Percentiles rank a stretch among this genome's conserved stretches.
These are phyloP conservation scores for Wiebesia pumilae DNA, from an alignment of 1,140 invertebrate species.

Conservation along the genomic window DNA sequence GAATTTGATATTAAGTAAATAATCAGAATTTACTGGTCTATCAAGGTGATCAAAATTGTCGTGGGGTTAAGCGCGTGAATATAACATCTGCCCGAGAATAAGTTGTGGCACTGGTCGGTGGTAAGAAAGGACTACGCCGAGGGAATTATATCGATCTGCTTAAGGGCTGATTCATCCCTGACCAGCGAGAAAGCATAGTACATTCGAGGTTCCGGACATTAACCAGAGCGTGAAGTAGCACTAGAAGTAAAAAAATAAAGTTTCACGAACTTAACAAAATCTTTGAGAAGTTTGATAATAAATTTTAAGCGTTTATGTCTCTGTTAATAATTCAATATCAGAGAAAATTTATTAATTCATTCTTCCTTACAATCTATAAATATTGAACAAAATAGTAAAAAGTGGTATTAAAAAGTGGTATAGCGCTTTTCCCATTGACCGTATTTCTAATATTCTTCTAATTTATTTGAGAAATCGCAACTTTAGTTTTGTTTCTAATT, in stretches of 20 bases:
- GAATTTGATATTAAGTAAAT: slow-evolving; percentile 18
- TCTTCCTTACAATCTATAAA: too few relatives aligned
- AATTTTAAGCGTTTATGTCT: too few relatives aligned
- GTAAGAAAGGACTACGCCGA: slow-evolving; percentile 25
- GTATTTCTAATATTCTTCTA: too few relatives aligned
- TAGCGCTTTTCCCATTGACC: too few relatives aligned
- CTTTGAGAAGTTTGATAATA: too few relatives aligned
- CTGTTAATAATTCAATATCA: too few relatives aligned
- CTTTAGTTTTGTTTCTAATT: too few relatives aligned
- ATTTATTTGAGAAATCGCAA: too few relatives aligned
- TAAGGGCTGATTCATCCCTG: slow-evolving; percentile 55
- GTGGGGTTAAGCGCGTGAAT: not conserved
- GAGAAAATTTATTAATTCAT: too few relatives aligned
- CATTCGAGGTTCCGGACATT: slow-evolving; percentile 21
- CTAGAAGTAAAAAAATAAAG: not conserved
- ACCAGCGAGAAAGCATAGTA: slow-evolving; percentile 12
- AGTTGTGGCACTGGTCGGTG: not conserved
- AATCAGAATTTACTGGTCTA: not conserved
- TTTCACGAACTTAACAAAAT: not conserved
- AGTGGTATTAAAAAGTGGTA: too few relatives aligned
- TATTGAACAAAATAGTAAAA: too few relatives aligned
- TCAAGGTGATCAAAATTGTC: slow-evolving; percentile 19
- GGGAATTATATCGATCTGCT: slow-evolving; percentile 52
- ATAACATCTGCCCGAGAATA: not conserved
- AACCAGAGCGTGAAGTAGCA: not conserved